These are phyloP conservation scores for Aythya baeri DNA, from an alignment of 2,113 vertebrate species.

Conservation along the genomic window DNA sequence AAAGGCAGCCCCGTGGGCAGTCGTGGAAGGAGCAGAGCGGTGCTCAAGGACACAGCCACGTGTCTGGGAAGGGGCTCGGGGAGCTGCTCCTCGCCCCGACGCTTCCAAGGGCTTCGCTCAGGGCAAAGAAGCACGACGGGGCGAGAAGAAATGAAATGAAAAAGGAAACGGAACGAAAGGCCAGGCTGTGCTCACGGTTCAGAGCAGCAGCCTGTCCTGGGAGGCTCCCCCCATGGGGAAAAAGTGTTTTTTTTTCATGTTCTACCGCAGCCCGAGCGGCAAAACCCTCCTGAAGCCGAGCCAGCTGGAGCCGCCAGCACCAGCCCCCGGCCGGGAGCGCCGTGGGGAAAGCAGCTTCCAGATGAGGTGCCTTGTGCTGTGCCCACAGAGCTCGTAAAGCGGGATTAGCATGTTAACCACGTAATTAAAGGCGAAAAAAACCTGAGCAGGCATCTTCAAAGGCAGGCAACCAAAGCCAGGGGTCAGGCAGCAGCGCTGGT, in stretches of 20 bases:
- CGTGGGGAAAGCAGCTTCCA: neutral
- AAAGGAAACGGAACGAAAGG: conserved; percentile 36
- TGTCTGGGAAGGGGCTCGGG: conserved; percentile 9
- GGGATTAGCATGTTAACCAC: conserved; percentile 43
- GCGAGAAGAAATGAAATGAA: neutral
- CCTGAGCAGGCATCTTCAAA: conserved; percentile 9
- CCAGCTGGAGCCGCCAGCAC: neutral
- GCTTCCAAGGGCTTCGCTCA: conserved; percentile 58
- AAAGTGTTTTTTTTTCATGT: neutral
- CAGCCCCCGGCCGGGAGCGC: neutral
- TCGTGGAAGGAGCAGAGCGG: neutral
- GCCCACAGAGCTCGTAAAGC: conserved; percentile 38
- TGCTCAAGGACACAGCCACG: conserved; percentile 16
- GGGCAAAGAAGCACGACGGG: conserved; percentile 39
- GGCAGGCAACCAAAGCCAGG: neutral
- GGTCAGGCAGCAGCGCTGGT: conserved; percentile 35
- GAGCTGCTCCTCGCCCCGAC: conserved; percentile 43
- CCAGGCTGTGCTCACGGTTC: neutral
- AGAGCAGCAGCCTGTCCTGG: neutral
- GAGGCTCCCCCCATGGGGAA: neutral
- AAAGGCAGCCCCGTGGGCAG: neutral
- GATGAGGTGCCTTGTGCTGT: conserved; percentile 33
- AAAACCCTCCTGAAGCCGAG: neutral
- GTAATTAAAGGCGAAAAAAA: conserved; percentile 12
- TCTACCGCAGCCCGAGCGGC: neutral